Evolutionary conservation across 2,797 vertebrate species (phyloP).

Genomic region (Ceryle rudis): DNA sequence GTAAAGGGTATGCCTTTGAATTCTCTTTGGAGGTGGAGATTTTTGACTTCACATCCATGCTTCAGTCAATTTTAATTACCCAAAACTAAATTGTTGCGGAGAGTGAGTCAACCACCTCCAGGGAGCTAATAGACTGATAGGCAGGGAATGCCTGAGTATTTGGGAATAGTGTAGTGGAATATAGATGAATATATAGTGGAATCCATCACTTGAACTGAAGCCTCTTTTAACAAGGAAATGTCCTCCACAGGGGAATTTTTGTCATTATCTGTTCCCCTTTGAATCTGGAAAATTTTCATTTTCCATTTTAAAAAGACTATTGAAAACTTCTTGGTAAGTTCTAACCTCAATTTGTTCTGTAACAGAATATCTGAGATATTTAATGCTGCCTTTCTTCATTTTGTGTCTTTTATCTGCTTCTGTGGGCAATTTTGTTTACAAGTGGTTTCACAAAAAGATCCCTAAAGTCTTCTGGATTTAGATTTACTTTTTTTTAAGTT

Average conservation of each 20-base stretch:
- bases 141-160: neutral
- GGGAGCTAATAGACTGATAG: neutral
- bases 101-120: neutral
- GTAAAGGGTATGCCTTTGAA: neutral
- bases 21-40: neutral
- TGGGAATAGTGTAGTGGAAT: neutral
- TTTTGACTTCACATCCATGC: neutral
- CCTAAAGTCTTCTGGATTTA: conserved; percentile 39
- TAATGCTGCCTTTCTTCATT: neutral
- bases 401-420: neutral
- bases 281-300: neutral
- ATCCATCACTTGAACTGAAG: neutral
- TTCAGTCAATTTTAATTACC: neutral
- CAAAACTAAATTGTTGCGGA: neutral
- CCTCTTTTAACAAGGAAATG: neutral
- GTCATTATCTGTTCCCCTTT: neutral
- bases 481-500: neutral
- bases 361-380: neutral
- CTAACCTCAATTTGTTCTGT: neutral
- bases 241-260: neutral
- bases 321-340: neutral
- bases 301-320: neutral
- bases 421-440: neutral
- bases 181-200: neutral
- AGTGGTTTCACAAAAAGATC: neutral